These are phyloP conservation scores for Natrix natrix DNA, from an alignment of 2,797 vertebrate species.

Conservation along the genomic window DNA sequence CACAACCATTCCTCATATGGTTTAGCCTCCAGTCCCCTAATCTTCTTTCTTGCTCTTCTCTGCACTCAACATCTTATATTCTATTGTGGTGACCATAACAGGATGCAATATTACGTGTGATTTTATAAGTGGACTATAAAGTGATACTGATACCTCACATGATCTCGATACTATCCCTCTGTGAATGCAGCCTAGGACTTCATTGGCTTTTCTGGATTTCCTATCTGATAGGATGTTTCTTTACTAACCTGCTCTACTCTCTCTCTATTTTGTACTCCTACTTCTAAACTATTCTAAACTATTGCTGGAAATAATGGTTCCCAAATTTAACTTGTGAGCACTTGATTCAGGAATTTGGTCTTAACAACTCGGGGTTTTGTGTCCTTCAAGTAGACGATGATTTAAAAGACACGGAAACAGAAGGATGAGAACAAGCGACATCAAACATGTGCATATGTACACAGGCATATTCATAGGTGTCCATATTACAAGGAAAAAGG, in stretches of 20 bases:
- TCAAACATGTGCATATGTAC: background rate
- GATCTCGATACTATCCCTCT: background rate
- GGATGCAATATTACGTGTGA: too few relatives aligned
- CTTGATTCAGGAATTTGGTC: background rate
- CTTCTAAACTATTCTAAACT: background rate
- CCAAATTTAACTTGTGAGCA: background rate
- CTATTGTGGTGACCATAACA: too few relatives aligned
- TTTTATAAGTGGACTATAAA: background rate
- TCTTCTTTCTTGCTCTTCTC: background rate
- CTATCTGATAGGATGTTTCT: background rate
- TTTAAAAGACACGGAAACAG: background rate
- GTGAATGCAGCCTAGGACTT: background rate
- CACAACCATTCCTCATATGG: background rate
- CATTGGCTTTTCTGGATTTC: background rate
- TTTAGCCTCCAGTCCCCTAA: background rate
- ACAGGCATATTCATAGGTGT: background rate
- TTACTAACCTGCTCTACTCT: background rate
- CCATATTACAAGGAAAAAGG: background rate
- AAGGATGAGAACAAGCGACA: background rate
- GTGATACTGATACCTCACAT: too few relatives aligned
- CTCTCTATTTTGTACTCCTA: background rate
- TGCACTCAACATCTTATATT: too few relatives aligned
- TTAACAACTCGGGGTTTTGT: background rate
- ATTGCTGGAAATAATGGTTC: background rate
- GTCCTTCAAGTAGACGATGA: background rate